Evolutionary conservation across 2,888 invertebrate species (phyloP).

Genomic region (Microchrysa polita): DNA sequence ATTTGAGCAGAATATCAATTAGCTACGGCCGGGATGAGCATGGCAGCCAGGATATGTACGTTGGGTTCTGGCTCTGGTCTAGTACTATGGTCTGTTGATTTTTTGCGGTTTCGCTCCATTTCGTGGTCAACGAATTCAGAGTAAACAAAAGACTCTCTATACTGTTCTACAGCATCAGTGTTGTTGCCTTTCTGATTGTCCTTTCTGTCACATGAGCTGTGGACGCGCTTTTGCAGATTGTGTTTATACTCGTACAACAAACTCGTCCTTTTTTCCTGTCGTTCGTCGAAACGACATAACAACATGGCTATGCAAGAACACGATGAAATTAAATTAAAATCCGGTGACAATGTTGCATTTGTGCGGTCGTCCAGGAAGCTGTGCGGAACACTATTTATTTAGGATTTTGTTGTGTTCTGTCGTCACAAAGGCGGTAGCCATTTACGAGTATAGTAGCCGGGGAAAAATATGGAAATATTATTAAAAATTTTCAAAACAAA

Average conservation of each 20-base stretch:
- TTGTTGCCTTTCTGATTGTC: too few species aligned
- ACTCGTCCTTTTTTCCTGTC: not conserved
- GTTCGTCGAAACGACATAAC: too few species aligned
- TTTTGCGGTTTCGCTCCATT: slow-evolving; percentile 36
- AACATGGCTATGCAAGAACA: not conserved
- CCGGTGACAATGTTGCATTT: slow-evolving; percentile 39
- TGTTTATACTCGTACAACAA: too few species aligned
- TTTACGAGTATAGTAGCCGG: too few species aligned
- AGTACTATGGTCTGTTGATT: slow-evolving; percentile 21
- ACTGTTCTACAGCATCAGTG: slow-evolving; percentile 19
- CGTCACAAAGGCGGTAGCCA: too few species aligned
- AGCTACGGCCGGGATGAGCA: slow-evolving; percentile 50
- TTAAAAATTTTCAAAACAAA: too few species aligned
- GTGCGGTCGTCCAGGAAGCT: slow-evolving; percentile 6
- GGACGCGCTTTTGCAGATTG: too few species aligned
- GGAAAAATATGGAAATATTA: too few species aligned
- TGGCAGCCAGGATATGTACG: not conserved
- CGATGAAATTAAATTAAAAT: slow-evolving; percentile 40
- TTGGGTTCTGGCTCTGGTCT: slow-evolving; percentile 30
- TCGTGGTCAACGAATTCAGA: slow-evolving; percentile 45
- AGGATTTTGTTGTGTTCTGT: too few species aligned
- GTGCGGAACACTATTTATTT: not conserved
- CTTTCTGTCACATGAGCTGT: not conserved
- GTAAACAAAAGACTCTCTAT: slow-evolving; percentile 32
- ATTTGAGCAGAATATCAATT: slow-evolving; percentile 54